Base-by-base conservation (phyloP, 2,888 invertebrate species). In the Scaptomyza flava region DNA sequence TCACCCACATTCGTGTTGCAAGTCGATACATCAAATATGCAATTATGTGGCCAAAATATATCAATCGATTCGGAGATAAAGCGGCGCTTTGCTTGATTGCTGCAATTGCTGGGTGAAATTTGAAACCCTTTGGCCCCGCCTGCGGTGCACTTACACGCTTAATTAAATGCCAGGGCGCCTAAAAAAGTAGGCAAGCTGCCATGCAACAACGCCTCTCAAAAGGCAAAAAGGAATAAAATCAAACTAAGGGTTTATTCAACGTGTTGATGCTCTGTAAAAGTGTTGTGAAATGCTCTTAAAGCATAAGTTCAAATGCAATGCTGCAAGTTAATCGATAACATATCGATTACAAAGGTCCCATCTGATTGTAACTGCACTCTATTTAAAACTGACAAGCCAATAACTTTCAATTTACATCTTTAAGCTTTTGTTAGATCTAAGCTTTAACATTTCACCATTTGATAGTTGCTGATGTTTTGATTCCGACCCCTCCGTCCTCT, bases 71-170 rank as follows among this genome's bases (percentile, higher is more conserved):
- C 38, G 17, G 14, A 41, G 3, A 30, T 7, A 12, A 23, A 9
- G 20, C 9, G 27, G 7, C 30, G n/a, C 11, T 41, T 53, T 57
- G 64, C 47, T 54, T 36, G 77, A 61, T 59, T 59, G 43, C 43
- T 42, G 43, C 50, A 7, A 61, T 59, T 59, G 51, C 36, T 46
- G 41, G 46, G 8, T 72, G 27, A 51, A 52, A 17, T 45, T 42
- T 34, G 48, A 36, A n/a, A 41, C 23, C 33, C 8, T 20, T 53
- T 41, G 50, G 59, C 43, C 52, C 56, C 70, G 72, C 64, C 69
- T 45, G 56, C 53, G 60, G 66, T 77, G 78, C 82, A 85, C 70
- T 83, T 85, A 81, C 79, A 85, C 82, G 85, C 82, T 79, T 82
- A 82, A 85, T 82, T 82, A 81, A 82, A 84, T 81, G 81, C 72